Percentiles rank a stretch among this genome's conserved stretches.
These are phyloP conservation scores for Heptranchias perlo DNA, from an alignment of 2,113 vertebrate species.

Conservation along the genomic window DNA sequence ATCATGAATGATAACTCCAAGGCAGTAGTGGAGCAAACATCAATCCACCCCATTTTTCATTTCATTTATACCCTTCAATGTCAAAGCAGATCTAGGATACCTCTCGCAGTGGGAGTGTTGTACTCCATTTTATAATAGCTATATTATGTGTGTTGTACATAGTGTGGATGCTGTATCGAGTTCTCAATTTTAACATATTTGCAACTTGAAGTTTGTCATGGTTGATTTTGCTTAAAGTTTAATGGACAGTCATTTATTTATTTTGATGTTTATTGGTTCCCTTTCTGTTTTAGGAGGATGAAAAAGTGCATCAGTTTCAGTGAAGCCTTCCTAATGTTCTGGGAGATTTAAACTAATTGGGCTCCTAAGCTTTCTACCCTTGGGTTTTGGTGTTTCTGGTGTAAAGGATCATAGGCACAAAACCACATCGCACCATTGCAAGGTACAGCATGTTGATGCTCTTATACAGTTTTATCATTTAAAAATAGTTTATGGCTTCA, in stretches of 20 bases:
- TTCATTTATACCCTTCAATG: not conserved
- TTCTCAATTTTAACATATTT: not conserved
- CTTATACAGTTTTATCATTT: not conserved
- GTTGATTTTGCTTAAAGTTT: not conserved
- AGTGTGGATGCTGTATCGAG: not conserved
- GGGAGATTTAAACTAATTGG: not conserved
- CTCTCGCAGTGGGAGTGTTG: not conserved
- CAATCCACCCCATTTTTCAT: not conserved
- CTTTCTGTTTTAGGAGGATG: not conserved
- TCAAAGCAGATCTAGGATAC: not conserved
- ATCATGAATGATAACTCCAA: not conserved
- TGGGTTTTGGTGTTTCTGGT: not conserved
- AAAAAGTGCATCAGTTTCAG: not conserved
- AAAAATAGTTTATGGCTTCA: not conserved
- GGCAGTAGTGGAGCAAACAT: not conserved
- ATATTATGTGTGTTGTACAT: not conserved
- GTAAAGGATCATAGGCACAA: not conserved
- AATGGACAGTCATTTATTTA: not conserved
- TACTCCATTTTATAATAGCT: not conserved
- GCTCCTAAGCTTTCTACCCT: not conserved
- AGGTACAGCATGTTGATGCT: not conserved
- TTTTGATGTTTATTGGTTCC: not conserved
- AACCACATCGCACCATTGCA: not conserved
- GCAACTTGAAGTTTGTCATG: not conserved
- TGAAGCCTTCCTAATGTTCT: not conserved